phyloP scores from a whole-genome alignment of 2,113 vertebrate species.

The Sturnira hondurensis region DNA sequence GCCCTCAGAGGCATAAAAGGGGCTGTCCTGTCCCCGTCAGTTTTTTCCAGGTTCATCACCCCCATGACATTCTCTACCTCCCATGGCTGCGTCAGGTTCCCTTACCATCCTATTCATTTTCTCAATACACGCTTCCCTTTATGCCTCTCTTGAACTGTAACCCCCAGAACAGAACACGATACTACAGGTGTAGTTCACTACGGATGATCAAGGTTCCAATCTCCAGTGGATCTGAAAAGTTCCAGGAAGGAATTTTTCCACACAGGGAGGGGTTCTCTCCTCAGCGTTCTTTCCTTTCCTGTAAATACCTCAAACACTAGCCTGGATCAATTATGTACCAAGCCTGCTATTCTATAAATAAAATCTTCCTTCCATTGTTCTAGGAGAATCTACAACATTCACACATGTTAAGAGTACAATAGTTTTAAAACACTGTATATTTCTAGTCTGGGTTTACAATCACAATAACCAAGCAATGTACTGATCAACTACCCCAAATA shows the following conservation, averaged over 20 bases:
- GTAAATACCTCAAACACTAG: conserved; percentile 37
- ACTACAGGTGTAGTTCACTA: neutral
- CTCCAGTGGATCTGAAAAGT: neutral
- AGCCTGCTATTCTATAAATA: conserved; percentile 36
- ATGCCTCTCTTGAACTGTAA: neutral
- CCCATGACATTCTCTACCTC: neutral
- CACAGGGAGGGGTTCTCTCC: neutral
- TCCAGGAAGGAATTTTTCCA: conserved; percentile 40
- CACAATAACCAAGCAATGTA: neutral
- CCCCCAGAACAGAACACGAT: neutral
- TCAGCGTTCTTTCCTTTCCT: conserved; percentile 34
- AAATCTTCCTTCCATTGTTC: conserved; percentile 46
- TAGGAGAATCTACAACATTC: neutral
- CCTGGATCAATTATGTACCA: conserved; percentile 18
- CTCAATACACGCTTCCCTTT: neutral
- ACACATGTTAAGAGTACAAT: neutral
- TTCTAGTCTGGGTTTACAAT: conserved; percentile 6
- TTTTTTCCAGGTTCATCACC: neutral
- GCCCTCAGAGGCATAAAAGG: neutral
- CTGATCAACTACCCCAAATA: neutral
- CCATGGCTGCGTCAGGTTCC: rapidly evolving
- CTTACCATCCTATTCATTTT: neutral
- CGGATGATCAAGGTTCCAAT: neutral
- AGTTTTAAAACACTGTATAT: neutral
- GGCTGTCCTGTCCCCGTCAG: neutral